Percentiles rank a stretch among this genome's conserved stretches.
These are phyloP conservation scores for Automeris io DNA, from an alignment of 2,888 invertebrate genomes.

Conservation along the genomic window DNA sequence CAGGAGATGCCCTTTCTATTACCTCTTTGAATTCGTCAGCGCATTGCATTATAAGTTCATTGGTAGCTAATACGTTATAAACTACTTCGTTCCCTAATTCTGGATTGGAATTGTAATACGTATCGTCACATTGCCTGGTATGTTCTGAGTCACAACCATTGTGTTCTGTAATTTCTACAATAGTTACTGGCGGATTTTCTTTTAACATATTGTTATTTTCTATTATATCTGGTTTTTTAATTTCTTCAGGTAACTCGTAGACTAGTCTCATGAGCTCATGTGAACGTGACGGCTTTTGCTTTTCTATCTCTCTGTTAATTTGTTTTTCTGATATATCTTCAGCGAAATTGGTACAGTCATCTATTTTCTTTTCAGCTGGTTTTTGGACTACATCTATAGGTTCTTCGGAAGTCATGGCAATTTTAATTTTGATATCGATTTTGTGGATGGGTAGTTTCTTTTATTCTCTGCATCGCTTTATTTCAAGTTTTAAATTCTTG, in stretches of 20 bases:
- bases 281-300: conserved; percentile 38
- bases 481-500: conserved; percentile 7
- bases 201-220: conserved; percentile 66
- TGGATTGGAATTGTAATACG: conserved; percentile 8
- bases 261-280: conserved; percentile 67
- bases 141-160: conserved; percentile 65
- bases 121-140: conserved; percentile 3
- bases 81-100: conserved; percentile 61
- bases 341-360: conserved; percentile 44
- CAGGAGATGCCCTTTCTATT: conserved; percentile 57
- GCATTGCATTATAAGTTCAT: conserved; percentile 51
- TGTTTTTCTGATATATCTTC: conserved; percentile 45
- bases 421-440: conserved; percentile 27
- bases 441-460: conserved; percentile 18
- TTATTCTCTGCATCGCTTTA: conserved; percentile 44
- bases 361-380: conserved; percentile 48
- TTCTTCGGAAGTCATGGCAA: conserved; percentile 69
- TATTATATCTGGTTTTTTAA: conserved; percentile 37
- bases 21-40: conserved; percentile 57
- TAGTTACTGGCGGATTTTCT: conserved; percentile 67
- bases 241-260: conserved; percentile 66
- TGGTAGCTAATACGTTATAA: conserved; percentile 52
- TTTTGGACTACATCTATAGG: conserved; percentile 62
- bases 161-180: conserved; percentile 65
- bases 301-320: conserved; percentile 36